These are phyloP conservation scores for Orientallactaga bullata DNA, from an alignment of 2,113 vertebrate species.

Conservation along the genomic window DNA sequence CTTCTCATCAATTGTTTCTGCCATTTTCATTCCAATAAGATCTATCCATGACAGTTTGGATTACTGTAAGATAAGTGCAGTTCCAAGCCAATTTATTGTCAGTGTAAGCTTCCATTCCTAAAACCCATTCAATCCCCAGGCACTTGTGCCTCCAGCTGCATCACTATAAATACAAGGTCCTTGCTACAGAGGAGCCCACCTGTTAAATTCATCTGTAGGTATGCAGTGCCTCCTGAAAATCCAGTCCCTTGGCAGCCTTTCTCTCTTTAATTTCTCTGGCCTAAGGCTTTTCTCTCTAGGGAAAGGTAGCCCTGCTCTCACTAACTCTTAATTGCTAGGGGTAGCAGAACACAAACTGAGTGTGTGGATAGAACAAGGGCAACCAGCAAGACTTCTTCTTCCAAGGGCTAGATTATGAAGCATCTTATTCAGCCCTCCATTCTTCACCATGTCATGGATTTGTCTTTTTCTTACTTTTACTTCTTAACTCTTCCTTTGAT, in stretches of 20 bases:
- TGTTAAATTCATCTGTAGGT: constrained; percentile 84
- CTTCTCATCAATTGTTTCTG: constrained; percentile 45
- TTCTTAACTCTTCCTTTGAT: neutral
- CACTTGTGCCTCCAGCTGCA: constrained; percentile 67
- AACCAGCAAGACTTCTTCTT: neutral
- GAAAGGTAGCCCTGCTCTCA: constrained; percentile 65
- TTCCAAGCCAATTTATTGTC: constrained; percentile 69
- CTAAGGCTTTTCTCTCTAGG: constrained; percentile 58
- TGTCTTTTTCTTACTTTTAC: neutral
- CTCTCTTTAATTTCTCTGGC: constrained; percentile 71
- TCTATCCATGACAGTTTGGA: constrained; percentile 50
- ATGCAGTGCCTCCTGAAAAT: accelerated
- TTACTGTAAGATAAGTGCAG: constrained; percentile 69
- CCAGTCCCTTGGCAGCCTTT: constrained; percentile 43
- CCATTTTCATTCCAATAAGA: constrained; percentile 62
- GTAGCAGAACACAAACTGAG: constrained; percentile 40
- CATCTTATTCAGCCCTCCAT: neutral
- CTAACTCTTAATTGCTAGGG: constrained; percentile 55
- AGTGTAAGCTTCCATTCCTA: constrained; percentile 60
- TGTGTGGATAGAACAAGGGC: constrained; percentile 50
- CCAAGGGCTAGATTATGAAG: neutral
- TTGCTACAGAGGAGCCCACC: constrained; percentile 7
- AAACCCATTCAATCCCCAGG: constrained; percentile 65
- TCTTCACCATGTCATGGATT: neutral
- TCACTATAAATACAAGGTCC: constrained; percentile 74